Evolutionary conservation across 2,113 vertebrate genomes (phyloP), one percentile per base, ranked within the genome.

Genomic region (Peromyscus californicus): DNA sequence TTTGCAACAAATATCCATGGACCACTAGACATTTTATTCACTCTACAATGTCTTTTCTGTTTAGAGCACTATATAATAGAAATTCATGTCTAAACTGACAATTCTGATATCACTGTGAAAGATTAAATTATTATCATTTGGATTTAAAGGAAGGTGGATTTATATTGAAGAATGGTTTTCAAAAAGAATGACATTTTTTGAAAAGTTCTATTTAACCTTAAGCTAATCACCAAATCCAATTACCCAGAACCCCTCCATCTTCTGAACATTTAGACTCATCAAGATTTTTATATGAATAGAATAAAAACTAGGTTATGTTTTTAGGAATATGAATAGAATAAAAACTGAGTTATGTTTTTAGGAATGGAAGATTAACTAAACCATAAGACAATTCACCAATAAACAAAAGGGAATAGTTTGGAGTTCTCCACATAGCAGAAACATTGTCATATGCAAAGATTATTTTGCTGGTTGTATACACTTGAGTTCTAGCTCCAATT

Each of bases 201-300:
- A 93, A 97, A 96, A 93, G 82, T 94, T 98, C 69, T 93, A 48
- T 95, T 93, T 97, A 93, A 93, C 79, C 63, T 94, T 90, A 97
- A 97, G 67, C 61, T 95, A 95, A 96, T 79, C 51, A 97, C 83
- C 69, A 95, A 97, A 95, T 95, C 22, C 59, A 95, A 92, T 94
- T 96, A 96, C 79, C 59, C 54, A 89, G 45, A 93, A 79, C 33
- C 12, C 42, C 16, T 26, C 59, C 85, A 36, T 91, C 97, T 96
- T 93, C 65, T 80, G 51, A 48, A 42, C 76, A 91, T 97, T 95
- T 96, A 93, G 39, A 39, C 7, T 94, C 84, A 97, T 96, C 61
- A 94, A 78, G 48, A 95, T 96, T 95, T 84, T 96, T 93, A 97
- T 93, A 96, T 93, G 70, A 91, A 93, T 96, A 93, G 89, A 90